These are phyloP conservation scores for Leptura quadrifasciata DNA, from an alignment of 2,888 invertebrate genomes.

Conservation along the genomic window DNA sequence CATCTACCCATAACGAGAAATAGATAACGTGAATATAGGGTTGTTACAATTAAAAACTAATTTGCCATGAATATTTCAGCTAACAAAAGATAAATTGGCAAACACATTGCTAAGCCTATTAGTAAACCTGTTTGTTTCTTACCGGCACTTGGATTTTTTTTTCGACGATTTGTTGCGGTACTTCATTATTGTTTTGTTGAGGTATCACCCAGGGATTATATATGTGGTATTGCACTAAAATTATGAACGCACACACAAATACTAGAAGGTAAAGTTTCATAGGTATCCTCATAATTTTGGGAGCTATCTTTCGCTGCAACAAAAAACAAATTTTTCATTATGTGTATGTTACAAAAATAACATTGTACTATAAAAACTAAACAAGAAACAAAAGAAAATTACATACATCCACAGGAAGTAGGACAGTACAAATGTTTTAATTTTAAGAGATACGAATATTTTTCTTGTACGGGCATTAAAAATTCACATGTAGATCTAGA, in stretches of 20 bases:
- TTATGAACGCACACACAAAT: conserved; percentile 79
- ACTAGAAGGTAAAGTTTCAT: conserved; percentile 81
- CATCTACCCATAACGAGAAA: too few relatives aligned
- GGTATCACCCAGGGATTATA: conserved; percentile 75
- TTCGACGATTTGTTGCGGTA: conserved; percentile 51
- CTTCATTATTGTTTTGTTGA: conserved; percentile 59
- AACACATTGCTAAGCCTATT: too few relatives aligned
- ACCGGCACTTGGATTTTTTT: conserved; percentile 58
- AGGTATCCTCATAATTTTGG: conserved; percentile 75
- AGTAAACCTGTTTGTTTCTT: conserved; percentile 40
- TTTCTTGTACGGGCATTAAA: too few relatives aligned
- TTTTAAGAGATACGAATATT: too few relatives aligned
- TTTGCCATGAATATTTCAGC: too few relatives aligned
- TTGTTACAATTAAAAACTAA: too few relatives aligned
- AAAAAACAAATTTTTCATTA: conserved; percentile 46
- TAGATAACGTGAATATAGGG: too few relatives aligned
- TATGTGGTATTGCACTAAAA: conserved; percentile 81
- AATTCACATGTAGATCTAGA: too few relatives aligned
- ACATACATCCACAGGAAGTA: too few relatives aligned
- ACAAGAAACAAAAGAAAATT: too few relatives aligned
- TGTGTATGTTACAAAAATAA: background rate
- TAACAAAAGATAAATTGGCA: too few relatives aligned
- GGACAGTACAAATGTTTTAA: too few relatives aligned
- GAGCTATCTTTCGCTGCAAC: conserved; percentile 68
- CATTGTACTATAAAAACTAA: background rate